Evolutionary conservation across 2,113 vertebrate species (phyloP).

Genomic region (Lethenteron reissneri): DNA sequence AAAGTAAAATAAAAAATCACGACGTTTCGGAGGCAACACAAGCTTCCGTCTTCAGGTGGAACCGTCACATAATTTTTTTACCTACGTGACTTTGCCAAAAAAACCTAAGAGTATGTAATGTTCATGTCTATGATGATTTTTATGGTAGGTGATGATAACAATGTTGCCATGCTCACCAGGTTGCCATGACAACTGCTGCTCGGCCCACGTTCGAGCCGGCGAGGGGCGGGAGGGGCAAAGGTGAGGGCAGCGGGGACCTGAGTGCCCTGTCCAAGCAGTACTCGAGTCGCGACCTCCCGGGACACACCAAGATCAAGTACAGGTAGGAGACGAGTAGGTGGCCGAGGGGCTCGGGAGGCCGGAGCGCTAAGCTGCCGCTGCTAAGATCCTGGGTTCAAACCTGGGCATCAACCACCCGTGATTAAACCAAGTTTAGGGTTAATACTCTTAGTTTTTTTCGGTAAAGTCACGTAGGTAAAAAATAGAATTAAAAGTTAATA

Average conservation of each 20-base stretch:
- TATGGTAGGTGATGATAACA: too few relatives aligned
- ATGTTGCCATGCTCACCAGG: not conserved
- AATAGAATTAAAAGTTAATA: too few relatives aligned
- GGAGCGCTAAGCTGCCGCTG: not conserved
- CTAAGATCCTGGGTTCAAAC: not conserved
- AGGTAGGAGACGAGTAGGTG: conserved; percentile 25
- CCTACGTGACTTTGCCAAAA: too few relatives aligned
- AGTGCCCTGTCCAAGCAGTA: conserved; percentile 91
- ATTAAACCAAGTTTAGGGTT: not conserved
- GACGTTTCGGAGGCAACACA: too few relatives aligned
- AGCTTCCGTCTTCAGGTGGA: too few relatives aligned
- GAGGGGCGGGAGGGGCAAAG: conserved; percentile 80
- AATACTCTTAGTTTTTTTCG: too few relatives aligned
- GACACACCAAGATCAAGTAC: conserved; percentile 93
- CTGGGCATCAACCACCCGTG: not conserved
- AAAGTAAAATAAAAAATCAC: too few relatives aligned
- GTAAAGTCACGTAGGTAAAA: too few relatives aligned
- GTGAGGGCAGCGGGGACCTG: conserved; percentile 51
- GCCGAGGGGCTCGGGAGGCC: too few relatives aligned
- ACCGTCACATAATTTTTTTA: too few relatives aligned
- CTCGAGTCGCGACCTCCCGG: conserved; percentile 81
- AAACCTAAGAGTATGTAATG: too few relatives aligned
- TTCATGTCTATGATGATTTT: too few relatives aligned
- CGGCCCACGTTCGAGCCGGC: conserved; percentile 93
- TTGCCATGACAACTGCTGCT: conserved; percentile 73